Evolutionary conservation across 2,888 invertebrate species (phyloP).

Genomic region (Hyalella azteca): DNA sequence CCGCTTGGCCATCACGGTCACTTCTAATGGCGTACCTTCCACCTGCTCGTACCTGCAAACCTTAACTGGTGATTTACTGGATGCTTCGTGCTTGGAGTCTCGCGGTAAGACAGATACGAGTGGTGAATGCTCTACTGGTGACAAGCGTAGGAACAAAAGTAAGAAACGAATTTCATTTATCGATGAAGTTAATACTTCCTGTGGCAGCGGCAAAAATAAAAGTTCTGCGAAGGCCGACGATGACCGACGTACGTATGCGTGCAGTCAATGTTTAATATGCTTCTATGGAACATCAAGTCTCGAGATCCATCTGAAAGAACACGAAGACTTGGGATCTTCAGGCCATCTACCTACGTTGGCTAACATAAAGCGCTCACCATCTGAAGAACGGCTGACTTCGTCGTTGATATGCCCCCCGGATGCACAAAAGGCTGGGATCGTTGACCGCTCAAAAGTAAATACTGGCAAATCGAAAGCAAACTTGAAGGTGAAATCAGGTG

Average conservation of each 20-base stretch:
- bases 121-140: too few species aligned
- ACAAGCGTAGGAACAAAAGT: background rate
- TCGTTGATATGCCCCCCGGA: background rate
- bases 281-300: slow-evolving; percentile 52
- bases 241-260: slow-evolving; percentile 44
- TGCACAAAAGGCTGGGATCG: too few species aligned
- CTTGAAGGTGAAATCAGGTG: background rate
- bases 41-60: slow-evolving; percentile 35
- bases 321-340: slow-evolving; percentile 21
- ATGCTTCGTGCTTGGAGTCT: slow-evolving; percentile 1
- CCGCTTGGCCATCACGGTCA: slow-evolving; percentile 17
- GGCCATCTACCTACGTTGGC: background rate
- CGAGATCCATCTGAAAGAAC: slow-evolving; percentile 50
- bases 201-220: background rate
- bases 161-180: background rate
- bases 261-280: slow-evolving; percentile 53
- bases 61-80: slow-evolving; percentile 8
- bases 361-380: slow-evolving; percentile 5
- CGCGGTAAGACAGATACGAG: background rate
- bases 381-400: background rate
- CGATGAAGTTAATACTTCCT: background rate
- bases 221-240: background rate
- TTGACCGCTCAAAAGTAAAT: background rate
- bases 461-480: background rate
- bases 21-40: background rate